These are phyloP conservation scores for Lacerta bilineata DNA, from an alignment of 2,797 vertebrate species.

Conservation along the genomic window DNA sequence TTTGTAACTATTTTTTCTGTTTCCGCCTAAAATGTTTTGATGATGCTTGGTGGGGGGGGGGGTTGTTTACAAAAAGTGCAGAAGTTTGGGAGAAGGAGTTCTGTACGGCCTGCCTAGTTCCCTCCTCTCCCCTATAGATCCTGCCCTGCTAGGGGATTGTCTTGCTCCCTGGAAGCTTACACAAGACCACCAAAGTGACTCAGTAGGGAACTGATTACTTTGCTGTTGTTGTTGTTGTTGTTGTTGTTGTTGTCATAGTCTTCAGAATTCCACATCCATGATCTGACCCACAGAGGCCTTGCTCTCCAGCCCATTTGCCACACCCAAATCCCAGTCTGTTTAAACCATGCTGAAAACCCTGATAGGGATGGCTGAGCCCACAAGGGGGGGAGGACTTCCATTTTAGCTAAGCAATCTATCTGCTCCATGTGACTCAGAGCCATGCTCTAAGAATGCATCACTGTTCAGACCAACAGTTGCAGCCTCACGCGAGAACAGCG, in stretches of 20 bases:
- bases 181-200: background rate
- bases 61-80: no score
- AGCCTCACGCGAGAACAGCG: conserved; percentile 69
- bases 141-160: conserved; percentile 8
- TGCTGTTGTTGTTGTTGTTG: no score
- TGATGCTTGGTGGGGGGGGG: no score
- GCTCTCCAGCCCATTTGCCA: conserved; percentile 17
- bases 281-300: background rate
- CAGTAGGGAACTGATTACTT: background rate
- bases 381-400: conserved; percentile 62
- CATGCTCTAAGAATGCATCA: conserved; percentile 78
- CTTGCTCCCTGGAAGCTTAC: conserved; percentile 52
- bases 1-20: no score
- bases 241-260: background rate
- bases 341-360: conserved; percentile 51
- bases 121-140: background rate
- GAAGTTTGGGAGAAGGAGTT: background rate
- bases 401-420: conserved; percentile 80
- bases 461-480: conserved; percentile 80
- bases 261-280: conserved; percentile 10
- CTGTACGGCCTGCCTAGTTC: background rate
- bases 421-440: conserved; percentile 78
- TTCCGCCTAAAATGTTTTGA: no score
- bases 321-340: conserved; percentile 24
- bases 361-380: conserved; percentile 32